Evolutionary conservation across 1,140 invertebrate genomes (phyloP).

Genomic region (Hycleus phaleratus): DNA sequence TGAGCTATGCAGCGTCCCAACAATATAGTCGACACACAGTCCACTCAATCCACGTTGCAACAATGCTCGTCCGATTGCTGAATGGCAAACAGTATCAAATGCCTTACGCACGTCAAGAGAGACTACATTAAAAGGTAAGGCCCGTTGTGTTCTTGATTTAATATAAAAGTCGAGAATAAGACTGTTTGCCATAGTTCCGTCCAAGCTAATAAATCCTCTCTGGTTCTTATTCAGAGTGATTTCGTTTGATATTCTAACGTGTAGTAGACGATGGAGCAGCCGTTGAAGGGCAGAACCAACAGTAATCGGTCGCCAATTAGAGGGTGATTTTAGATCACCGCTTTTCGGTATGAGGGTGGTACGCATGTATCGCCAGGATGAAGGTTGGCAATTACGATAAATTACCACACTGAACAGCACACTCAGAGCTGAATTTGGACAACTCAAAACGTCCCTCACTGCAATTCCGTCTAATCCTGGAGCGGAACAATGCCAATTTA

Average conservation of each 20-base stretch:
- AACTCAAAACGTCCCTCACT: not conserved
- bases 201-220: slow-evolving; percentile 30
- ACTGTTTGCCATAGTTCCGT: slow-evolving; percentile 35
- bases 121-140: slow-evolving; percentile 30
- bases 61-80: slow-evolving; percentile 24
- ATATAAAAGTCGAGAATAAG: slow-evolving; percentile 32
- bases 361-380: not conserved
- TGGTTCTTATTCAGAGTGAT: slow-evolving; percentile 29
- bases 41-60: slow-evolving; percentile 19
- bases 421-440: not conserved
- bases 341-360: slow-evolving; percentile 20
- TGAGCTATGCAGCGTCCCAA: slow-evolving; percentile 18
- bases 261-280: slow-evolving; percentile 34
- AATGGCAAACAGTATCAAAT: slow-evolving; percentile 36
- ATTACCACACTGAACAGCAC: slow-evolving; percentile 11
- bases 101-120: slow-evolving; percentile 34
- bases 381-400: slow-evolving; percentile 4
- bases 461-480: slow-evolving; percentile 15
- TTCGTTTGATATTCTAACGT: slow-evolving; percentile 23
- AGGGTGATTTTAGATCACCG: not conserved
- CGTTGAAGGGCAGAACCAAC: slow-evolving; percentile 37
- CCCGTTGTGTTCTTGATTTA: slow-evolving; percentile 25
- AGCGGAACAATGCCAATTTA: slow-evolving; percentile 8
- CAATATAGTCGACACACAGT: slow-evolving; percentile 27
- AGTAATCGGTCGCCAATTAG: slow-evolving; percentile 38